Evolutionary conservation across 2,888 invertebrate genomes (phyloP).

Genomic region (Zygogramma bicolorata): DNA sequence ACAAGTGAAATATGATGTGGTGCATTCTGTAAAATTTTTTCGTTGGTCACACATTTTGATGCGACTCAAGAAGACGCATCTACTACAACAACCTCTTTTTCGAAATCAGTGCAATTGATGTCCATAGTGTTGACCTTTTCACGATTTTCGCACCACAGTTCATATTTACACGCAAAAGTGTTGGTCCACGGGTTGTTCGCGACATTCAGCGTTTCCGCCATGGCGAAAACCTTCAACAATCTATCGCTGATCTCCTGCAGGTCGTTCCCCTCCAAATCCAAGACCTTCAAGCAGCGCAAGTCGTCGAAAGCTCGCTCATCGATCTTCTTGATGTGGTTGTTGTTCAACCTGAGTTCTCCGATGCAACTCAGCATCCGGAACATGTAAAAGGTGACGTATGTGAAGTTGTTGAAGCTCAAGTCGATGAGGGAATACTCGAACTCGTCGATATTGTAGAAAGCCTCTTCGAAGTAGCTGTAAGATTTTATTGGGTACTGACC

Average conservation of each 20-base stretch:
- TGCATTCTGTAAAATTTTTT: no score
- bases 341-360: conserved; percentile 36
- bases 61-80: neutral
- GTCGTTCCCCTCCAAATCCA: conserved; percentile 46
- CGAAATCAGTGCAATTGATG: conserved; percentile 25
- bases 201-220: conserved; percentile 25
- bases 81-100: neutral
- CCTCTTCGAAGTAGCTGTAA: conserved; percentile 43
- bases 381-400: conserved; percentile 39
- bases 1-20: no score
- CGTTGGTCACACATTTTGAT: no score
- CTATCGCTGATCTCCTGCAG: conserved; percentile 30
- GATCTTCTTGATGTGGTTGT: conserved; percentile 43
- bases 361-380: conserved; percentile 43
- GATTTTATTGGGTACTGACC: conserved; percentile 18
- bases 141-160: conserved; percentile 31
- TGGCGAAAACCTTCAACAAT: conserved; percentile 24
- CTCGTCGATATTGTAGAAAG: conserved; percentile 34
- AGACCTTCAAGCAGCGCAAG: conserved; percentile 26
- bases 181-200: conserved; percentile 38
- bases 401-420: conserved; percentile 49
- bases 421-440: conserved; percentile 40
- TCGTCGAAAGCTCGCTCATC: conserved; percentile 40
- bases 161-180: conserved; percentile 36
- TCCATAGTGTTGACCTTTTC: conserved; percentile 31